phyloP scores from a whole-genome alignment of 53 echinoderm and acorn worm genomes.

The Echinometra lucunter region DNA sequence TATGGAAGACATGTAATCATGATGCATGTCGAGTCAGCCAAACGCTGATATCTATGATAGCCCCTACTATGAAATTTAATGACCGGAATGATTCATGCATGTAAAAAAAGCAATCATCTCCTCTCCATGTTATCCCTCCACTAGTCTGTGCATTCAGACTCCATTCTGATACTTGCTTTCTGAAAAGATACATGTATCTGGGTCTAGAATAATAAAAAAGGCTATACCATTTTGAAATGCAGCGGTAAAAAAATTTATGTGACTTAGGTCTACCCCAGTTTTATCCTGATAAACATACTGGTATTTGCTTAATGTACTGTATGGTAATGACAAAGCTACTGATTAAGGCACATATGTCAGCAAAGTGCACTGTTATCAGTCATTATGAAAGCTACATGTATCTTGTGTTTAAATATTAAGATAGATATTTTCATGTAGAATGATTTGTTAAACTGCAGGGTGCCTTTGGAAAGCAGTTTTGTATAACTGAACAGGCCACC shows the following conservation, averaged over 20 bases:
- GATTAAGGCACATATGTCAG: background rate
- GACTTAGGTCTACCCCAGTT: background rate
- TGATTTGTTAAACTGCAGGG: too few species aligned
- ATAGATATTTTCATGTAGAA: too few species aligned
- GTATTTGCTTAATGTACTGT: background rate
- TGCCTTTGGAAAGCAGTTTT: too few species aligned
- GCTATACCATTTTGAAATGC: background rate
- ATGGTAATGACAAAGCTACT: background rate
- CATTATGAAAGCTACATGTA: background rate
- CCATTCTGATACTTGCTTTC: background rate
- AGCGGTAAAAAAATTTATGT: background rate
- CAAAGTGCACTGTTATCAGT: background rate
- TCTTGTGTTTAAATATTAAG: background rate
- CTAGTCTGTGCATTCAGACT: background rate
- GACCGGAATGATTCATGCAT: slow-evolving; percentile 26
- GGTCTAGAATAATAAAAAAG: background rate
- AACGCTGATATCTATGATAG: background rate
- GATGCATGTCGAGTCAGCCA: background rate
- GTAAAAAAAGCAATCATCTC: slow-evolving; percentile 1
- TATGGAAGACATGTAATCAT: background rate
- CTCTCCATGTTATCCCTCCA: background rate
- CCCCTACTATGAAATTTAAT: background rate
- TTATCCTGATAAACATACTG: background rate
- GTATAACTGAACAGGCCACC: too few species aligned
- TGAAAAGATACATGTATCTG: background rate